phyloP scores from a whole-genome alignment of 2,888 invertebrate genomes.

The Euproctis similis region DNA sequence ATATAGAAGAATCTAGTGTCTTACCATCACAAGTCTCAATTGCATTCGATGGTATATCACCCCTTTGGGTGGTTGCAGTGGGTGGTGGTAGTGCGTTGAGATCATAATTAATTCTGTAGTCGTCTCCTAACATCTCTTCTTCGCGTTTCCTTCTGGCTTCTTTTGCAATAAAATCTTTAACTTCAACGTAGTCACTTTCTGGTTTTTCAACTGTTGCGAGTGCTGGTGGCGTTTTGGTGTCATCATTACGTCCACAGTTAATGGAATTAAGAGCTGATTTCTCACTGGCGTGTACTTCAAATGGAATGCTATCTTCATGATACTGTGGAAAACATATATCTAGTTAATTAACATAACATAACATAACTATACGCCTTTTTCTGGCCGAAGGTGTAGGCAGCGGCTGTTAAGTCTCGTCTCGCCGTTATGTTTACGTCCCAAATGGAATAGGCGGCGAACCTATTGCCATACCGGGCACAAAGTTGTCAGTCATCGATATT shows the following conservation, averaged over 20 bases:
- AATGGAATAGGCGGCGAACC: too few species aligned
- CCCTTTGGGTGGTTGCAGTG: conserved; percentile 32
- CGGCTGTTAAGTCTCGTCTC: too few species aligned
- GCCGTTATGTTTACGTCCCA: too few species aligned
- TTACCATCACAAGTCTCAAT: conserved; percentile 67
- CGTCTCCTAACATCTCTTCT: conserved; percentile 62
- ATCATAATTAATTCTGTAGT: conserved; percentile 52
- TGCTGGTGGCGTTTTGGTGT: conserved; percentile 39
- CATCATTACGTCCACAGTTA: conserved; percentile 49
- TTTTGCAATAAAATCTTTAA: conserved; percentile 50
- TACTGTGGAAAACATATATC: too few species aligned
- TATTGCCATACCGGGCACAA: too few species aligned
- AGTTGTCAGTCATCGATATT: too few species aligned
- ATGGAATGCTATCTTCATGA: conserved; percentile 75
- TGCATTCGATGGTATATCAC: conserved; percentile 59
- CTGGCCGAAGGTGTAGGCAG: too few species aligned
- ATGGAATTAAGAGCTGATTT: conserved; percentile 66
- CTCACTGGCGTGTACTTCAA: conserved; percentile 71
- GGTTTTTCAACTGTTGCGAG: conserved; percentile 39
- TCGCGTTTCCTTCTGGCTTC: conserved; percentile 51
- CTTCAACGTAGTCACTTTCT: conserved; percentile 54
- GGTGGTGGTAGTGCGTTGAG: conserved; percentile 36
- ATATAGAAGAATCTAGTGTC: too few species aligned
- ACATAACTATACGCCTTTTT: too few species aligned
- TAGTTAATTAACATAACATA: too few species aligned